Conservation (phyloP, 1,140 invertebrate species). For the Neomicropteryx cornuta region DNA sequence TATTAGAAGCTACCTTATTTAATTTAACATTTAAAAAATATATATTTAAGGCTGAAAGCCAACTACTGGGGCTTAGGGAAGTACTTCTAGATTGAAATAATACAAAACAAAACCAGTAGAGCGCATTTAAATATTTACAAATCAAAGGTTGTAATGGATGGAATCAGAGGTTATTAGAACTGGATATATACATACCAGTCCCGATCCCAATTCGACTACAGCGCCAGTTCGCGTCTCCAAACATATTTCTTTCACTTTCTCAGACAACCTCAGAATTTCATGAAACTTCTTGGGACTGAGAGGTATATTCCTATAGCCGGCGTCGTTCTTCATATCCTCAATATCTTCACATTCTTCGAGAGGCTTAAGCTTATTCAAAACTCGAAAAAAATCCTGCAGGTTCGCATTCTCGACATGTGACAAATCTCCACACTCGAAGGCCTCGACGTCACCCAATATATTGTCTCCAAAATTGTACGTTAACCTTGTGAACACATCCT, state of each 20-base stretch:
- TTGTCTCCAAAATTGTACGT: constrained; percentile 11
- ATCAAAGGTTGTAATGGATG: background rate
- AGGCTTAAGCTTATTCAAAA: no score
- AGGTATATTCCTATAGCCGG: constrained; percentile 20
- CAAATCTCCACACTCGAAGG: constrained; percentile 18
- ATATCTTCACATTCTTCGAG: constrained; percentile 16
- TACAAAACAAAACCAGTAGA: background rate
- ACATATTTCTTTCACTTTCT: constrained; percentile 45
- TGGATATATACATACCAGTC: constrained; percentile 37
- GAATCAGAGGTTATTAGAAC: background rate
- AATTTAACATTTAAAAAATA: background rate
- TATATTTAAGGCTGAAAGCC: background rate
- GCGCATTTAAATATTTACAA: background rate
- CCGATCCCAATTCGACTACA: constrained; percentile 74
- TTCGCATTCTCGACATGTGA: constrained; percentile 15
- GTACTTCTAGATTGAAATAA: background rate
- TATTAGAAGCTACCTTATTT: no score
- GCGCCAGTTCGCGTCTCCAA: constrained; percentile 32
- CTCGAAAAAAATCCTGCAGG: no score
- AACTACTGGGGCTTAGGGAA: background rate
- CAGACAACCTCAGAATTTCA: constrained; percentile 51
- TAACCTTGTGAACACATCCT: constrained; percentile 41
- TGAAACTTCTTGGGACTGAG: constrained; percentile 54
- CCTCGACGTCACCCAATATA: constrained; percentile 17
- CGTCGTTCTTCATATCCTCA: constrained; percentile 11